Evolutionary conservation across 2,888 invertebrate species (phyloP).

Genomic region (Melipona bicolor): DNA sequence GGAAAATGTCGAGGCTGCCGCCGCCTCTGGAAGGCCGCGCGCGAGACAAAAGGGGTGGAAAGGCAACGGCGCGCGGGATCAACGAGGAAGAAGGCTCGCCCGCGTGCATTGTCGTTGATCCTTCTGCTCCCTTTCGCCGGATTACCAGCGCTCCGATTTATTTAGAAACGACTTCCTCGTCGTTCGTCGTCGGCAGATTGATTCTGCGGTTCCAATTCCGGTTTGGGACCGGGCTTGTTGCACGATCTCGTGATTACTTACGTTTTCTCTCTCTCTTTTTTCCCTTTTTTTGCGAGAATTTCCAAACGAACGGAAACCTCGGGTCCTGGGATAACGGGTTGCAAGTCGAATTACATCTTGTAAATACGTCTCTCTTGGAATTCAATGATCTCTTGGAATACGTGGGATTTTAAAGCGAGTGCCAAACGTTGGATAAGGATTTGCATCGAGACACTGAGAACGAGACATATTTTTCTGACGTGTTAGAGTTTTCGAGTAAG

Average conservation of each 20-base stretch:
- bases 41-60: neutral
- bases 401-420: neutral
- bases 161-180: neutral
- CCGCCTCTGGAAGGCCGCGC: neutral
- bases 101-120: neutral
- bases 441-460: no score
- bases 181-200: neutral
- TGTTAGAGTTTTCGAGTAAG: no score
- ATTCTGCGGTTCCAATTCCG: constrained; percentile 8
- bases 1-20: constrained; percentile 23
- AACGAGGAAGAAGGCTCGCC: neutral
- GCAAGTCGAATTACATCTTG: neutral
- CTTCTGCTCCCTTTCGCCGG: neutral
- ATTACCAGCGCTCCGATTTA: constrained; percentile 4
- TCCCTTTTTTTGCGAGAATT: neutral
- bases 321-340: neutral
- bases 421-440: neutral
- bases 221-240: neutral
- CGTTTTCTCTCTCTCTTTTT: neutral
- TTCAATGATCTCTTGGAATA: no score
- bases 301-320: neutral
- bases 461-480: no score
- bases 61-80: neutral
- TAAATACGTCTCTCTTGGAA: neutral
- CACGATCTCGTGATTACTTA: neutral